Conservation (phyloP, 2,113 vertebrate species). For the Sterrhoptilus dennistouni region DNA sequence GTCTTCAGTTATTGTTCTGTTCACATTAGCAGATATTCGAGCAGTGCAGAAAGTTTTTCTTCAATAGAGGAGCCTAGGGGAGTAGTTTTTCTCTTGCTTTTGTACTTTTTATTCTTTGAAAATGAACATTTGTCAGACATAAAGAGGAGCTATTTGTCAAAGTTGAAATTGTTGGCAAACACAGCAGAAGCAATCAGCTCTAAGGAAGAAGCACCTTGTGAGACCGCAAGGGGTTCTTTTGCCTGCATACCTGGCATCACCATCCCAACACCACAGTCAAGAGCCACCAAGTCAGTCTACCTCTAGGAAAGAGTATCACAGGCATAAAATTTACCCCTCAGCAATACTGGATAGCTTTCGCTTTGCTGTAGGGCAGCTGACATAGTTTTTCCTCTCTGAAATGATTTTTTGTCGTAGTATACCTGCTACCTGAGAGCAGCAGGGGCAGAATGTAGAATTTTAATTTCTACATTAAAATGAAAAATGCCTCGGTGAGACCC, state of each 20-base stretch:
- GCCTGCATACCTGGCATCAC: background rate
- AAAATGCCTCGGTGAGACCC: accelerated
- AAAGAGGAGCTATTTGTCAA: background rate
- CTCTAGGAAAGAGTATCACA: background rate
- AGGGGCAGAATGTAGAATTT: too few relatives aligned
- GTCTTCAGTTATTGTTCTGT: background rate
- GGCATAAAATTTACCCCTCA: background rate
- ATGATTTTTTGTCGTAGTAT: accelerated
- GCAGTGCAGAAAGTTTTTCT: background rate
- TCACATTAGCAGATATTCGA: background rate
- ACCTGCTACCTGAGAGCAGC: background rate
- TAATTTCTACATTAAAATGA: background rate
- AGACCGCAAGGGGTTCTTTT: background rate
- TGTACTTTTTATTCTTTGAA: background rate
- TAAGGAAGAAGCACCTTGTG: background rate
- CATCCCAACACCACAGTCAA: background rate
- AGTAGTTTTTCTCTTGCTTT: conserved; percentile 1
- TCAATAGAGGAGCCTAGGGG: background rate
- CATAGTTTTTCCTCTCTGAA: background rate
- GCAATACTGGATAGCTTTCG: background rate
- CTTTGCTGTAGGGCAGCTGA: background rate
- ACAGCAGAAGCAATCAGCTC: accelerated
- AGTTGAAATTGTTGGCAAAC: background rate
- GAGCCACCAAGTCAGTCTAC: background rate
- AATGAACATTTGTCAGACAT: background rate